Percentiles rank a stretch among this genome's conserved stretches.
phyloP scores from a whole-genome alignment of 2,113 vertebrate genomes.

The Delphinus delphis region DNA sequence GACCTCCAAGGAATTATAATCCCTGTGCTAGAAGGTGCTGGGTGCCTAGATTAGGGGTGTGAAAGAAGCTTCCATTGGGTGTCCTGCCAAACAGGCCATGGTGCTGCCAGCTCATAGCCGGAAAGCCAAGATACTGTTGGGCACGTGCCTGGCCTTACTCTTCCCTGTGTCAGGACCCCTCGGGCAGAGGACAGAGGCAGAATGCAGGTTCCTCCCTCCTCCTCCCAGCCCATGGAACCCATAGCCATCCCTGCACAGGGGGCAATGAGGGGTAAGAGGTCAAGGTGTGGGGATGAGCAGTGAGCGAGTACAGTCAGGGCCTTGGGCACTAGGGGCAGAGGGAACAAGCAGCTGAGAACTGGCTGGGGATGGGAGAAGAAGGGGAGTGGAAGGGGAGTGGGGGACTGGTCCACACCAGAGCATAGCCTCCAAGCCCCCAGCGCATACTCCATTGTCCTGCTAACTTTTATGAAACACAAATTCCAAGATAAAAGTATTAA shows the following conservation, averaged over 20 bases:
- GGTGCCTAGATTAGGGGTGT: background rate
- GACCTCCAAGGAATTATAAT: background rate
- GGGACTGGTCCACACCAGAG: too few species aligned
- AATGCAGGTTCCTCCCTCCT: background rate
- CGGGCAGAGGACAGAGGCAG: background rate
- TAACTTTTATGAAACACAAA: background rate
- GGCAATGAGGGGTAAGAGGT: background rate
- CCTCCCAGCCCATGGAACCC: background rate
- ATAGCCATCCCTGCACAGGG: background rate
- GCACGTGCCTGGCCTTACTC: background rate
- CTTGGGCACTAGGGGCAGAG: background rate
- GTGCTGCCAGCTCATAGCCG: too few species aligned
- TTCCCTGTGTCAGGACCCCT: background rate
- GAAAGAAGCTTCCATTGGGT: background rate
- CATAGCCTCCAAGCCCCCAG: background rate
- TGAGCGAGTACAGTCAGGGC: background rate
- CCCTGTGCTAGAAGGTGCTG: background rate
- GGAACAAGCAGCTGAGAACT: background rate
- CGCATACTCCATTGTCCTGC: background rate
- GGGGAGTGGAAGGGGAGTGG: fast-evolving
- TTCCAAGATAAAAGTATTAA: background rate
- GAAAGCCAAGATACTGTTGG: background rate
- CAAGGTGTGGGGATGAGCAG: background rate
- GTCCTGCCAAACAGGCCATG: background rate
- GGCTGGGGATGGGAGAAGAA: background rate